Evolutionary conservation across 2,113 vertebrate species (phyloP).

Genomic region (Melozone crissalis): DNA sequence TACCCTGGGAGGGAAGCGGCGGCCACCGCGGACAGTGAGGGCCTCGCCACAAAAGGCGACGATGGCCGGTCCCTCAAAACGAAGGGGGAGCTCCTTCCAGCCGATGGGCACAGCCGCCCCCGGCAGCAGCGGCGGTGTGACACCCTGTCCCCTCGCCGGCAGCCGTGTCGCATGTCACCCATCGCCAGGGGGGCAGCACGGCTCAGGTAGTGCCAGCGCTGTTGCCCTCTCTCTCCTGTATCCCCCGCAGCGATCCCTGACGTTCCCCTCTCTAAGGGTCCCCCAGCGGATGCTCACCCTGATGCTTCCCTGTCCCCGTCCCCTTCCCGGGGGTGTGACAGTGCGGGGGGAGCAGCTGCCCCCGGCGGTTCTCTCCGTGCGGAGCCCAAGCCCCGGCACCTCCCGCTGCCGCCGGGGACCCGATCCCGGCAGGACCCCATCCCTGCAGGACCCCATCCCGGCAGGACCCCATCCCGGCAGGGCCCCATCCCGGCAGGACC

Average conservation of each 20-base stretch:
- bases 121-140: neutral
- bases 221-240: neutral
- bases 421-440: neutral
- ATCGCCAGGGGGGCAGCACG: neutral
- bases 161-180: neutral
- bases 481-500: neutral
- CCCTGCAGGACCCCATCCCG: neutral
- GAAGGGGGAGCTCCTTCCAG: neutral
- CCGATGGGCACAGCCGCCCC: neutral
- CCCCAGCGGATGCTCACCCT: neutral
- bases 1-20: too few relatives aligned
- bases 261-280: fast-evolving
- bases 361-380: neutral
- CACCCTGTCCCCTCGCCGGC: neutral
- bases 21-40: fast-evolving
- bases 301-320: neutral
- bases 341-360: fast-evolving
- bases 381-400: neutral
- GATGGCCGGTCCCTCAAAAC: neutral
- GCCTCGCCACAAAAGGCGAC: fast-evolving
- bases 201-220: neutral
- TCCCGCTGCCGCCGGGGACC: neutral
- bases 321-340: neutral
- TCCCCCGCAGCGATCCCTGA: fast-evolving
- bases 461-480: neutral